Conservation (phyloP, 2,113 vertebrate species). For the Prochilodus magdalenae region DNA sequence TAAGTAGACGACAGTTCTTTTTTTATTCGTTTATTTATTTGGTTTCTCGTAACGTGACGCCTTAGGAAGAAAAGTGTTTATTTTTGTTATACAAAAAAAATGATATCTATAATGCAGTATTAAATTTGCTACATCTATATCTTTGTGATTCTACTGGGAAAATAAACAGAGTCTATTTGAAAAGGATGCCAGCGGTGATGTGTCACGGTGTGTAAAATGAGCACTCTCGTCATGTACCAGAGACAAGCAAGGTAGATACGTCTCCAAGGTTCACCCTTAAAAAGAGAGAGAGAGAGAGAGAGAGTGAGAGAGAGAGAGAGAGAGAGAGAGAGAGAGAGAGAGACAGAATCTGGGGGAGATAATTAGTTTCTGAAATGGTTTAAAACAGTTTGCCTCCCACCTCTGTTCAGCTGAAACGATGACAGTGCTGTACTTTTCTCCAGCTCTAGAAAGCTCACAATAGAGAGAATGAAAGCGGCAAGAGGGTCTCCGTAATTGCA, state of each 20-base stretch:
- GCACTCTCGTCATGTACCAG: neutral
- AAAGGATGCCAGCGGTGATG: neutral
- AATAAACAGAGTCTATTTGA: conserved; percentile 76
- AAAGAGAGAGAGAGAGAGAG: conserved; percentile 35
- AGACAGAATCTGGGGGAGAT: conserved; percentile 55
- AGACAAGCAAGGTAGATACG: neutral
- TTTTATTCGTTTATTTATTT: neutral
- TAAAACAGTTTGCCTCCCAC: conserved; percentile 64
- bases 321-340: conserved; percentile 15
- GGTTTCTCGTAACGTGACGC: conserved; percentile 62
- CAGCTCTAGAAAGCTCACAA: conserved; percentile 65
- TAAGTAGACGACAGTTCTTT: neutral
- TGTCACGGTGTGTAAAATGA: neutral
- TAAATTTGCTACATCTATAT: conserved; percentile 66
- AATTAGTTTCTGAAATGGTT: conserved; percentile 66
- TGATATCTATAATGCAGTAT: conserved; percentile 25
- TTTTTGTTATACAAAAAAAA: conserved; percentile 66
- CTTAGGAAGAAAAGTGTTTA: conserved; percentile 69
- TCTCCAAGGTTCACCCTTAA: conserved; percentile 11
- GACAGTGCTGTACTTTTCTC: conserved; percentile 42
- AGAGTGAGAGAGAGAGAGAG: conserved; percentile 27
- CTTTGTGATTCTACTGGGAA: conserved; percentile 66
- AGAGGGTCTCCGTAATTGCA: conserved; percentile 68
- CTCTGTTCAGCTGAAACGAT: conserved; percentile 44
- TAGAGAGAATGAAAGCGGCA: conserved; percentile 56